Percentiles rank a stretch among this genome's conserved stretches.
These are phyloP conservation scores for Pocillopora grandis DNA, from an alignment of 92 coral and sea anemone genomes.

Conservation along the genomic window DNA sequence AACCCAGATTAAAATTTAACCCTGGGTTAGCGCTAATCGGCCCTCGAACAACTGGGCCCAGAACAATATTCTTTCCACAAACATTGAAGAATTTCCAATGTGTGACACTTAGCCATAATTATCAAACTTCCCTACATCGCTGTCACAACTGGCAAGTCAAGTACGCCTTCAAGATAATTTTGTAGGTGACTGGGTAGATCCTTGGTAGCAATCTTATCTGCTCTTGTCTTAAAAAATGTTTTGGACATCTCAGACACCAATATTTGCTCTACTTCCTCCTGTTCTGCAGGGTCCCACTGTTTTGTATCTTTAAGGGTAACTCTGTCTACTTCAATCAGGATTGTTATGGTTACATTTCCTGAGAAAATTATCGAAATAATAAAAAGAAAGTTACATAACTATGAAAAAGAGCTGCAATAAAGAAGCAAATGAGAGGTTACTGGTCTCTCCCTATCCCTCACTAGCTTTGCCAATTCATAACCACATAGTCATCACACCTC, in stretches of 20 bases:
- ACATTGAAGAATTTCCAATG: background rate
- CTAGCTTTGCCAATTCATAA: background rate
- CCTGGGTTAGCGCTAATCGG: no score
- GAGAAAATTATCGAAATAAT: background rate
- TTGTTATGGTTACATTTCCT: background rate
- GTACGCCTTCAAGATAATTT: background rate
- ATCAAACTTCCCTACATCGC: background rate
- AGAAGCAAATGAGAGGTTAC: background rate
- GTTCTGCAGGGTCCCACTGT: background rate
- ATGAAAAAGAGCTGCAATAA: background rate
- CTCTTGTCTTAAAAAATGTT: background rate
- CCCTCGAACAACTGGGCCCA: background rate
- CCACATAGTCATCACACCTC: no score
- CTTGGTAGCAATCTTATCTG: background rate
- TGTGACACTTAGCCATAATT: background rate
- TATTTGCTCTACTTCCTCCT: background rate
- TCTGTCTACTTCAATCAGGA: background rate
- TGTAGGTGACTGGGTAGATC: background rate
- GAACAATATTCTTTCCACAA: slow-evolving; percentile 8
- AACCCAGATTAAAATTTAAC: no score
- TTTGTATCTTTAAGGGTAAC: background rate
- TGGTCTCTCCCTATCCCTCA: background rate
- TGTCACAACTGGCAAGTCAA: background rate
- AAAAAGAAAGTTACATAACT: background rate
- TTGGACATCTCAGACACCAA: slow-evolving; percentile 1